These are phyloP conservation scores for Aptenodytes forsteri DNA, from an alignment of 2,113 vertebrate species.

Conservation along the genomic window DNA sequence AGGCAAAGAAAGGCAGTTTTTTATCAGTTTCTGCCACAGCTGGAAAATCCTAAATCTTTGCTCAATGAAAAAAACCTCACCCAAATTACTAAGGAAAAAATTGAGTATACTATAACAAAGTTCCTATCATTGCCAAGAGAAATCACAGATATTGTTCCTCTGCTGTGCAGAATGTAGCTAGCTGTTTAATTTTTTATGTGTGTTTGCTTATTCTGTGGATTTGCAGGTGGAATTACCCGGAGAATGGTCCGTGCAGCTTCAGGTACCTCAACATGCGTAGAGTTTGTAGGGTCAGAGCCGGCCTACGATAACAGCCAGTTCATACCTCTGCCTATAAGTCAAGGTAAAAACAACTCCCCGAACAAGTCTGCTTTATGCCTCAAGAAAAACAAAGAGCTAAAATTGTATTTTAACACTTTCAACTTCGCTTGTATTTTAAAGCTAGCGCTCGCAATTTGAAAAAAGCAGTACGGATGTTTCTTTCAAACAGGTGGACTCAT, in stretches of 20 bases:
- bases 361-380: not conserved
- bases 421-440: not conserved
- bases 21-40: not conserved
- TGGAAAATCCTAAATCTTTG: not conserved
- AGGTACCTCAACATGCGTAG: constrained; percentile 74
- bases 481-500: constrained; percentile 80
- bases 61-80: not conserved
- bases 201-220: not conserved
- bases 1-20: not conserved
- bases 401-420: not conserved
- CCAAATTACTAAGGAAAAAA: not conserved
- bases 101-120: not conserved
- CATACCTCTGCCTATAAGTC: constrained; percentile 79
- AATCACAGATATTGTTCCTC: not conserved
- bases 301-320: constrained; percentile 76
- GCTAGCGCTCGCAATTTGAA: not conserved
- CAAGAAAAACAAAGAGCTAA: not conserved
- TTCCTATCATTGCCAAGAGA: not conserved
- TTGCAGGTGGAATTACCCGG: constrained; percentile 82
- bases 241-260: constrained; percentile 84
- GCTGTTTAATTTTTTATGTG: not conserved
- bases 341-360: constrained; percentile 76
- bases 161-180: not conserved
- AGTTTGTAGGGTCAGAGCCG: constrained; percentile 84
- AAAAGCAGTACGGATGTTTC: not conserved